phyloP scores from a whole-genome alignment of 2,113 vertebrate genomes.

The Grallaria varia region DNA sequence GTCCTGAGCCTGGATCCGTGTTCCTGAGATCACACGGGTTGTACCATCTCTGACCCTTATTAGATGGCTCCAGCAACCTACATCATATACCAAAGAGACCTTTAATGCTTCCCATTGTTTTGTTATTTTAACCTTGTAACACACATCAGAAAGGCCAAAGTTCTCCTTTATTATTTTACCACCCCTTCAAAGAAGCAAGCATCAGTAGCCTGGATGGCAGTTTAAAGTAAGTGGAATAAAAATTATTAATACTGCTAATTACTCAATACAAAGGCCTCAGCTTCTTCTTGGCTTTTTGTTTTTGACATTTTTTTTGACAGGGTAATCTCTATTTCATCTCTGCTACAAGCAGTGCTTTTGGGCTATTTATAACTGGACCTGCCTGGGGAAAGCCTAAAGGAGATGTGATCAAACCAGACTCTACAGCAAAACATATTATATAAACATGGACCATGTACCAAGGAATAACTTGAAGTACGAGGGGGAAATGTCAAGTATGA shows the following conservation, averaged over 20 bases:
- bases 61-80: background rate
- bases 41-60: background rate
- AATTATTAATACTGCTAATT: background rate
- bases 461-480: slow-evolving; percentile 29
- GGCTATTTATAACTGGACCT: slow-evolving; percentile 47
- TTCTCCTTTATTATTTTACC: background rate
- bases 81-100: background rate
- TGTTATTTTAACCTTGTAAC: background rate
- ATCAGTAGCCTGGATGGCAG: background rate
- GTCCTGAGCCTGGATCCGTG: background rate
- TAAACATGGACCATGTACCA: slow-evolving; percentile 9
- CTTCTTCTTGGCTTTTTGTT: background rate
- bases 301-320: background rate
- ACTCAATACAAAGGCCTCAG: background rate
- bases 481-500: slow-evolving; percentile 26
- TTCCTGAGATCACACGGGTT: background rate
- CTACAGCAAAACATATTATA: slow-evolving; percentile 29
- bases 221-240: background rate
- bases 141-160: background rate
- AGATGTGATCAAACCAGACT: slow-evolving; percentile 43
- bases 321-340: slow-evolving; percentile 23
- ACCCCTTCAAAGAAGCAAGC: background rate
- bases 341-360: slow-evolving; percentile 4
- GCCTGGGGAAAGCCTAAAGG: slow-evolving; percentile 37
- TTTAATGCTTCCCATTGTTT: background rate